A percentile compares a stretch with the other conserved stretches of the same genome.
phyloP scores from a whole-genome alignment of 2,113 vertebrate genomes.

The Spermophilus dauricus region DNA sequence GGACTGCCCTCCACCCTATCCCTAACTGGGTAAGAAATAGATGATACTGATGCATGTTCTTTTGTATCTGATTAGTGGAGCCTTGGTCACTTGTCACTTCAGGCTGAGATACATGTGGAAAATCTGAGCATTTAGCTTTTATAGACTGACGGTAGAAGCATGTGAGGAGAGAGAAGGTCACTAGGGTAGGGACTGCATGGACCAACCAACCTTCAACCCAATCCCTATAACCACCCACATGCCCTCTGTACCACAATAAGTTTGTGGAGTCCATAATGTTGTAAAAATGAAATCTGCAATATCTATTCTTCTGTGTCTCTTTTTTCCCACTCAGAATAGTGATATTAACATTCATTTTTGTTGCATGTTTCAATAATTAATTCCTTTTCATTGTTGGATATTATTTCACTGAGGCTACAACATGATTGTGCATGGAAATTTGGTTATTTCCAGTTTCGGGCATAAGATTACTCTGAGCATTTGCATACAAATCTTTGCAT shows the following conservation, averaged over 20 bases:
- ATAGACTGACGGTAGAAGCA: background rate
- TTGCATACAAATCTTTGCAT: background rate
- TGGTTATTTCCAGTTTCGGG: background rate
- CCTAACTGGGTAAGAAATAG: background rate
- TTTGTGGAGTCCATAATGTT: background rate
- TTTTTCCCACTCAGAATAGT: background rate
- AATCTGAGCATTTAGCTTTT: background rate
- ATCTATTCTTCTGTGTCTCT: background rate
- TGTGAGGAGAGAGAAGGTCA: fast-evolving
- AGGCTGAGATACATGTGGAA: background rate
- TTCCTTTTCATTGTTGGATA: background rate
- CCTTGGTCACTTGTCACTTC: background rate
- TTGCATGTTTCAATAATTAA: background rate
- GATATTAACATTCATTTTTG: background rate
- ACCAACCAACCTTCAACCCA: background rate
- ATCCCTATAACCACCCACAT: background rate
- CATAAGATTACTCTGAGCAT: background rate
- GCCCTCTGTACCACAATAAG: background rate
- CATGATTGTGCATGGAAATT: background rate
- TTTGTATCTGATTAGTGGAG: background rate
- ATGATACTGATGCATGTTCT: background rate
- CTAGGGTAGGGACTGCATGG: too few relatives aligned
- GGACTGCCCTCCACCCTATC: fast-evolving
- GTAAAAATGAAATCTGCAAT: background rate
- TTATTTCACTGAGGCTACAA: background rate